Percentiles rank a stretch among this genome's conserved stretches.
Conservation (phyloP, 2,113 vertebrate species). For the Natator depressus region DNA sequence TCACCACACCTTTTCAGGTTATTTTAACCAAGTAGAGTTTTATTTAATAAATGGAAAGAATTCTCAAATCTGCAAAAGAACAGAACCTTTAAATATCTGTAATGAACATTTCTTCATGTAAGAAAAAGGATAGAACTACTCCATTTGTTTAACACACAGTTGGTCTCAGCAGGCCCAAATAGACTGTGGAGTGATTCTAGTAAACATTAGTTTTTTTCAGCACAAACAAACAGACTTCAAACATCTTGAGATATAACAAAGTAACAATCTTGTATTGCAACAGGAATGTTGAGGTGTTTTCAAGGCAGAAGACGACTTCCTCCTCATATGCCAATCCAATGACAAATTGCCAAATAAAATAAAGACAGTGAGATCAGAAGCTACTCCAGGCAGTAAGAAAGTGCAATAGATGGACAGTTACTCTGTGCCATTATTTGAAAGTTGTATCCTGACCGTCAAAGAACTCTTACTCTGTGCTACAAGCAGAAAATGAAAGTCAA, state of each 20-base stretch:
- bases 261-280: neutral
- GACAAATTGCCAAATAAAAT: neutral
- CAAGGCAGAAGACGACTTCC: neutral
- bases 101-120: conserved; percentile 60
- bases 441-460: rapidly evolving
- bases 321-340: neutral
- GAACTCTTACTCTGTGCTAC: rapidly evolving
- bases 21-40: conserved; percentile 46
- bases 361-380: neutral
- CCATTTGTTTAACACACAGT: conserved; percentile 5
- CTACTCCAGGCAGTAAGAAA: conserved; percentile 33
- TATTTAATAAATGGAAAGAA: conserved; percentile 58
- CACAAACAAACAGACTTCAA: neutral
- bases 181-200: neutral
- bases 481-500: neutral
- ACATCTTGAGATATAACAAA: neutral
- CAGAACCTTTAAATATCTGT: conserved; percentile 36
- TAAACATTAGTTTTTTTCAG: neutral
- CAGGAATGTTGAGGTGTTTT: neutral
- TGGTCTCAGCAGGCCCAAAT: neutral
- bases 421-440: neutral
- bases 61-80: conserved; percentile 53
- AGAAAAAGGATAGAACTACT: conserved; percentile 56
- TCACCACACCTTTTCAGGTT: neutral
- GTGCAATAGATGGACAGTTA: neutral